Conservation (phyloP, 2,113 vertebrate genomes). For the Entelurus aequoreus region DNA sequence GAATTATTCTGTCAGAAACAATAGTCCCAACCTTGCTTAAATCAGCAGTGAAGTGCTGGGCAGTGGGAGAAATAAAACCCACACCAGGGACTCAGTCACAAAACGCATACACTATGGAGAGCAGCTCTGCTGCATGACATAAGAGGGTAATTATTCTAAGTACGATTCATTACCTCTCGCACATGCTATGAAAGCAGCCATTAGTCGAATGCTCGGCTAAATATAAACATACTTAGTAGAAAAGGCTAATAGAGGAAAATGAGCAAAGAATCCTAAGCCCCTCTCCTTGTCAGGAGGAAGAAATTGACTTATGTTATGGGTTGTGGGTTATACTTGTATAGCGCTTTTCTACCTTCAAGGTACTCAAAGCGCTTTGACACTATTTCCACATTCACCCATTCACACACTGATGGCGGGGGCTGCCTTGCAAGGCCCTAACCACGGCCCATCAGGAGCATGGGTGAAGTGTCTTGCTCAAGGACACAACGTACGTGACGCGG, state of each 20-base stretch:
- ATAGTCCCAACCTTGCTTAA: conserved; percentile 25
- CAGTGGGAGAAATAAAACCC: conserved; percentile 40
- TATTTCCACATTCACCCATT: too few relatives aligned
- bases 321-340: too few relatives aligned
- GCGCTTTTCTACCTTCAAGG: too few relatives aligned
- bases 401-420: too few relatives aligned
- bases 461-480: too few relatives aligned
- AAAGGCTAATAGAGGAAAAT: conserved; percentile 31
- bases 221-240: conserved; percentile 45
- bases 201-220: conserved; percentile 44
- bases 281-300: conserved; percentile 38
- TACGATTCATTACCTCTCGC: conserved; percentile 50
- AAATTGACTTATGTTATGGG: conserved; percentile 27
- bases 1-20: conserved; percentile 14
- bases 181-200: conserved; percentile 46
- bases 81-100: conserved; percentile 37
- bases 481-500: too few relatives aligned
- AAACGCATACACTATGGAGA: conserved; percentile 33
- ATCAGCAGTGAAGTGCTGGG: conserved; percentile 30
- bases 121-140: conserved; percentile 41
- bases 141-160: conserved; percentile 56
- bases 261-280: conserved; percentile 21
- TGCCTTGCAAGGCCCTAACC: too few relatives aligned
- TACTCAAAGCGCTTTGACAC: too few relatives aligned
- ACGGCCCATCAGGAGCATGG: too few relatives aligned